Evolutionary conservation across 2,888 invertebrate species (phyloP).

Genomic region (Lochmaea crataegi): DNA sequence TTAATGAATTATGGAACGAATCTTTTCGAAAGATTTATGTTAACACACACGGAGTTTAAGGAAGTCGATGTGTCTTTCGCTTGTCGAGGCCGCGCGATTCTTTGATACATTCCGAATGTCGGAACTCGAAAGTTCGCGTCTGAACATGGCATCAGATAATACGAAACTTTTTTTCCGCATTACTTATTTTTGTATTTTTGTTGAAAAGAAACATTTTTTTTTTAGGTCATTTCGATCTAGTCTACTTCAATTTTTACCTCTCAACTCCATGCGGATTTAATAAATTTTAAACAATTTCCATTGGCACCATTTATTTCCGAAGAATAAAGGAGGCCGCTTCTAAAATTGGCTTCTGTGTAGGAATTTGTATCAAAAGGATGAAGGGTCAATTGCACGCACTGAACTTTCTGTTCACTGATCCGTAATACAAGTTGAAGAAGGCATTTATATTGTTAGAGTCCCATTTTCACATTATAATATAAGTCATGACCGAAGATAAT

Average conservation of each 20-base stretch:
- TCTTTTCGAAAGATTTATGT: constrained; percentile 16
- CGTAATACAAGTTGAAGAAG: not conserved
- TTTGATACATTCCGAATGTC: not conserved
- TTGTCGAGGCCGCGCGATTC: not conserved
- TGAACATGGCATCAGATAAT: not conserved
- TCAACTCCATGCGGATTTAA: not conserved
- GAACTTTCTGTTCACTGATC: not conserved
- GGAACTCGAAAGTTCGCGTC: not conserved
- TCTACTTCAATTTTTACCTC: no score
- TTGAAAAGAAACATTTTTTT: no score
- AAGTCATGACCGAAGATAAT: not conserved
- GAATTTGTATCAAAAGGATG: not conserved
- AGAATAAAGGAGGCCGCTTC: not conserved
- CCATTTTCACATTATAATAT: not conserved
- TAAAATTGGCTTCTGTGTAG: not conserved
- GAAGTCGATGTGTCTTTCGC: constrained; percentile 10
- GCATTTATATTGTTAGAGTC: not conserved
- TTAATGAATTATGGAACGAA: constrained; percentile 16
- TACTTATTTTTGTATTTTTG: no score
- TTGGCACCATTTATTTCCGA: not conserved
- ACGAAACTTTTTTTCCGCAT: not conserved
- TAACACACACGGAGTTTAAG: not conserved
- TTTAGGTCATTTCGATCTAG: no score
- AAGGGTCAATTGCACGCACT: not conserved
- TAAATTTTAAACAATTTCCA: not conserved